Percentiles rank a stretch among this genome's conserved stretches.
Evolutionary conservation across 2,888 invertebrate genomes (phyloP).

Genomic region (Lymantria dispar): DNA sequence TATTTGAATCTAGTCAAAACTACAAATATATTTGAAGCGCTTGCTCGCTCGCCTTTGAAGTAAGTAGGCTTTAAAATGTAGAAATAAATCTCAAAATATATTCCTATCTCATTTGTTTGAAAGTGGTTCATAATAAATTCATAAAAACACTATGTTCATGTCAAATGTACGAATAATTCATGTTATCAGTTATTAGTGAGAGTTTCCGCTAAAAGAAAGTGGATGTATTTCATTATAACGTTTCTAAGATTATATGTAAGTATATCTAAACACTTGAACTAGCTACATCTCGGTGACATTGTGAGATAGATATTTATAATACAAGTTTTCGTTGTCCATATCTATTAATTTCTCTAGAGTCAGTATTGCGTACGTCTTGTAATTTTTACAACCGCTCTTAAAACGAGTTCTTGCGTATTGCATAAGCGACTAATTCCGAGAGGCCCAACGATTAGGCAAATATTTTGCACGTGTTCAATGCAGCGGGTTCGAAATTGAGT

Average conservation of each 20-base stretch:
- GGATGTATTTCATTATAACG: constrained; percentile 6
- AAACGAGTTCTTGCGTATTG: constrained; percentile 24
- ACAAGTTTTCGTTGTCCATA: not conserved
- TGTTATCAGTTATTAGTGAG: constrained; percentile 3
- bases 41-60: no score
- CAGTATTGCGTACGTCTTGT: constrained; percentile 17
- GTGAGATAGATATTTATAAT: not conserved
- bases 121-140: no score
- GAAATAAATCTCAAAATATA: no score
- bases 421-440: constrained; percentile 20
- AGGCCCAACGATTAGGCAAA: constrained; percentile 15
- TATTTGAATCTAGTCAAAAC: no score
- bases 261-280: not conserved
- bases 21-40: no score
- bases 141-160: no score
- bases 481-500: constrained; percentile 15
- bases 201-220: constrained; percentile 10
- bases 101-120: no score
- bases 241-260: not conserved
- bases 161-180: not conserved
- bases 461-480: constrained; percentile 15
- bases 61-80: no score
- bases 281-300: not conserved
- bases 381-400: constrained; percentile 21
- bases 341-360: not conserved